These are phyloP conservation scores for Gnathochromis pfefferi DNA, from an alignment of 2,113 vertebrate species.

Conservation along the genomic window DNA sequence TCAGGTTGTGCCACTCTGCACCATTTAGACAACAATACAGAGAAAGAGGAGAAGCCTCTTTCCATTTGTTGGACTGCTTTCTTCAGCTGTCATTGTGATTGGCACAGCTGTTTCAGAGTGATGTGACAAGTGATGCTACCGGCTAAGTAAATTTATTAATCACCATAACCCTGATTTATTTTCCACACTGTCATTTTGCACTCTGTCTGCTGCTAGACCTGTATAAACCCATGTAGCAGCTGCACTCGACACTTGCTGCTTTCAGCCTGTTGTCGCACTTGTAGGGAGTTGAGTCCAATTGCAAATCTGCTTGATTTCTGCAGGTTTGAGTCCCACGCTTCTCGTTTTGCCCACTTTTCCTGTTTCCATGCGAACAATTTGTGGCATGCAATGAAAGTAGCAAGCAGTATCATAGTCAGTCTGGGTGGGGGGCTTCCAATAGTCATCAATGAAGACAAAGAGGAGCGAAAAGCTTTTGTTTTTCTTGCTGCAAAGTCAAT, in stretches of 20 bases:
- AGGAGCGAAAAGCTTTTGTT: not conserved
- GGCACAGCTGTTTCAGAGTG: not conserved
- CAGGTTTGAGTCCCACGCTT: not conserved
- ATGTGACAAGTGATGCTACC: not conserved
- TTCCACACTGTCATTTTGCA: not conserved
- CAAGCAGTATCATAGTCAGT: not conserved
- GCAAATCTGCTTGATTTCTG: not conserved
- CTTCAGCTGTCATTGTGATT: not conserved
- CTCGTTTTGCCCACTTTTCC: not conserved
- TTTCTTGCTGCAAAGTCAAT: not conserved
- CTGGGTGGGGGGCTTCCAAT: not conserved
- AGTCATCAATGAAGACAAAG: not conserved
- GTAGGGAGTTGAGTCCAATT: not conserved
- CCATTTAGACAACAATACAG: not conserved
- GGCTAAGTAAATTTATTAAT: not conserved
- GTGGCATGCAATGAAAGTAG: not conserved
- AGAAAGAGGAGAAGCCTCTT: not conserved
- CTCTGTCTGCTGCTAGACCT: not conserved
- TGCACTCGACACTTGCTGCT: not conserved
- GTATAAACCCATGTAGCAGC: not conserved
- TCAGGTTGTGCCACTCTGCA: not conserved
- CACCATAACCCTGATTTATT: not conserved
- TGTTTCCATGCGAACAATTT: not conserved
- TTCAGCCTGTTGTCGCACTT: not conserved
- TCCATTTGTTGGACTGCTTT: not conserved